phyloP scores from a whole-genome alignment of 2,888 invertebrate species.

The Dioctria linearis region DNA sequence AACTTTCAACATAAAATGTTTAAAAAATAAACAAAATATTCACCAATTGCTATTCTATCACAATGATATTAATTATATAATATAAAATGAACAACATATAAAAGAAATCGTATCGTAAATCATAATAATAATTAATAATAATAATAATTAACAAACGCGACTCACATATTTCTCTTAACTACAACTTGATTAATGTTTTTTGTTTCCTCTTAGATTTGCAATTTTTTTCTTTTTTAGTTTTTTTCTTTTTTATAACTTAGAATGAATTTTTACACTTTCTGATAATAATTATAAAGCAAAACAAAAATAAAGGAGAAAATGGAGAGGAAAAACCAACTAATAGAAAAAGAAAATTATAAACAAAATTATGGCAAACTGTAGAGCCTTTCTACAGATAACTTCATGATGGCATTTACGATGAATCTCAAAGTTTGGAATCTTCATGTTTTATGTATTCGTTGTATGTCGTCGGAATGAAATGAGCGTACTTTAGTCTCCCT shows the following conservation, averaged over 20 bases:
- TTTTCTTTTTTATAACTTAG: slow-evolving; percentile 24
- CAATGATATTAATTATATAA: slow-evolving; percentile 40
- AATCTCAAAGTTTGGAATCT: slow-evolving; percentile 28
- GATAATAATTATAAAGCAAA: background rate
- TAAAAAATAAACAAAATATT: slow-evolving; percentile 53
- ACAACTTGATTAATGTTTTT: background rate
- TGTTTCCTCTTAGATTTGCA: background rate
- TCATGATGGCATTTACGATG: slow-evolving; percentile 44
- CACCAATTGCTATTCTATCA: slow-evolving; percentile 52
- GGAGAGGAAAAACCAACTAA: slow-evolving; percentile 1
- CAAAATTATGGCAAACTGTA: slow-evolving; percentile 39
- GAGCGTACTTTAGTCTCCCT: background rate
- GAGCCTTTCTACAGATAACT: background rate
- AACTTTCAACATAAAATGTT: slow-evolving; percentile 50
- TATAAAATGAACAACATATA: slow-evolving; percentile 49
- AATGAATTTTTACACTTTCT: slow-evolving; percentile 44
- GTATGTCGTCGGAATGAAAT: background rate
- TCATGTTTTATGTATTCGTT: background rate
- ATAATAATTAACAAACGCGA: slow-evolving; percentile 39
- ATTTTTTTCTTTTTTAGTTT: background rate
- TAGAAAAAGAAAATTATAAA: slow-evolving; percentile 3
- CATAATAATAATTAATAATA: slow-evolving; percentile 39
- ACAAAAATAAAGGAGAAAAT: background rate
- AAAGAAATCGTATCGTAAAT: slow-evolving; percentile 27
- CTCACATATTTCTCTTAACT: slow-evolving; percentile 13